A percentile compares a stretch with the other conserved stretches of the same genome.
phyloP scores from a whole-genome alignment of 2,888 invertebrate genomes.

The Cephus nigrinus region DNA sequence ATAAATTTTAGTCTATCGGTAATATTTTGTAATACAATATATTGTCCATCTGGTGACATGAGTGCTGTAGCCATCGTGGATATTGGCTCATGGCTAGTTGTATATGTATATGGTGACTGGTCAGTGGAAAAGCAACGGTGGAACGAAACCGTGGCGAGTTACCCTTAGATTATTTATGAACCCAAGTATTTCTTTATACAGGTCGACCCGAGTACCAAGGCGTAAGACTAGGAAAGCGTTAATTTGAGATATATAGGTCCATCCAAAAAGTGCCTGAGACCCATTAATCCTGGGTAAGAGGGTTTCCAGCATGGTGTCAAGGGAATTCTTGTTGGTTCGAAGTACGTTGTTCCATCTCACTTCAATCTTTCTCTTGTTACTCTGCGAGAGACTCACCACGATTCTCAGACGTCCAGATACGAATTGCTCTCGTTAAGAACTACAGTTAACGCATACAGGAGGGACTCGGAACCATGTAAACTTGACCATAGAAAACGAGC shows the following conservation, averaged over 20 bases:
- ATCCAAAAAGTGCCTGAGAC: background rate
- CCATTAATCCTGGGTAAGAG: background rate
- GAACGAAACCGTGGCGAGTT: constrained; percentile 26
- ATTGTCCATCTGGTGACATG: constrained; percentile 13
- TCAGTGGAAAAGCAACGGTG: constrained; percentile 62
- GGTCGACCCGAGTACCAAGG: background rate
- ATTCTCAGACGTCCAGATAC: constrained; percentile 39
- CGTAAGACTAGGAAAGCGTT: background rate
- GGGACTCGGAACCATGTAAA: background rate
- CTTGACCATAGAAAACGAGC: background rate
- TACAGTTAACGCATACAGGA: constrained; percentile 51
- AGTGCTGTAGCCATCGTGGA: constrained; percentile 44
- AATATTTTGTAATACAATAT: constrained; percentile 4
- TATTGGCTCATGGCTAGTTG: background rate
- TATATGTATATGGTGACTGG: constrained; percentile 39
- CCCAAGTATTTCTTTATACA: constrained; percentile 50
- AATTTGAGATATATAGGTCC: background rate
- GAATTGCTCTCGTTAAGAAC: constrained; percentile 59
- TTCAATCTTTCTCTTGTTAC: background rate
- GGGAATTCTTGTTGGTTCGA: background rate
- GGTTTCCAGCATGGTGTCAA: background rate
- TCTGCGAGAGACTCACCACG: background rate
- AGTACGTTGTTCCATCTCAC: background rate
- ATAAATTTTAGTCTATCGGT: background rate
- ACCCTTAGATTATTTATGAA: constrained; percentile 66